Base-by-base conservation (phyloP, 2,113 vertebrate species). In the Lampris megalopsis region DNA sequence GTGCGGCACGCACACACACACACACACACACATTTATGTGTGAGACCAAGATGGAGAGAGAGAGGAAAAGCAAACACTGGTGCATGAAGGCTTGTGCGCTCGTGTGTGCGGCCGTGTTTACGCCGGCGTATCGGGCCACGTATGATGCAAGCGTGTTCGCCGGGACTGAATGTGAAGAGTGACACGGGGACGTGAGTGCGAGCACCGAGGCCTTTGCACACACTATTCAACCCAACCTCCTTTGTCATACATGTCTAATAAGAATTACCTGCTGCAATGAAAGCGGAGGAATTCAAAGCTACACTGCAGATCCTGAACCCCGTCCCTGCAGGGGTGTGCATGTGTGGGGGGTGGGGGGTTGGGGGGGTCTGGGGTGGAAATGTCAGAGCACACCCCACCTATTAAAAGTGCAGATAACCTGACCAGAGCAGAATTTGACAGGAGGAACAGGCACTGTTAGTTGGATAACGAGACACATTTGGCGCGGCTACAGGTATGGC, bases 301-400 rank as follows among this genome's bases (percentile, higher is more conserved):
- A 89, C 74, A 87, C 77, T 70, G 82, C 67, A 37, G 67, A 63
- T 63, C 61, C 81, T 77, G 73, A 84, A 76, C 76, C 73, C 79
- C 85, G 86, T 79, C 76, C 84, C 86, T 75, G 75, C 68, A 73
- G 79, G 87, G 72, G 13, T 11, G 37, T 9, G 13, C 50, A 24
- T 24, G 24, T 24, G 24, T 24, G 24, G 24, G 24, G 24, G 24
- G 24, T 24, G 24, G 24, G 24, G 9, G 7, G 24, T 13, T 24
- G 61, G 82, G 76, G 67, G 52, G 81, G 58, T 80, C 86, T 88
- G 83, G 85, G 83, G 87, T 68, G 83, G 91, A 91, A 89, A 92
- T 83, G 91, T 92, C 91, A 92, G 70, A 5, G 85, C 81, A 85
- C 82, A 80, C 89, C 87, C 24, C 91, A 94, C 90, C 91, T 92